Conservation (phyloP, 35 echinoderm and acorn worm genomes). For the Patiria miniata region DNA sequence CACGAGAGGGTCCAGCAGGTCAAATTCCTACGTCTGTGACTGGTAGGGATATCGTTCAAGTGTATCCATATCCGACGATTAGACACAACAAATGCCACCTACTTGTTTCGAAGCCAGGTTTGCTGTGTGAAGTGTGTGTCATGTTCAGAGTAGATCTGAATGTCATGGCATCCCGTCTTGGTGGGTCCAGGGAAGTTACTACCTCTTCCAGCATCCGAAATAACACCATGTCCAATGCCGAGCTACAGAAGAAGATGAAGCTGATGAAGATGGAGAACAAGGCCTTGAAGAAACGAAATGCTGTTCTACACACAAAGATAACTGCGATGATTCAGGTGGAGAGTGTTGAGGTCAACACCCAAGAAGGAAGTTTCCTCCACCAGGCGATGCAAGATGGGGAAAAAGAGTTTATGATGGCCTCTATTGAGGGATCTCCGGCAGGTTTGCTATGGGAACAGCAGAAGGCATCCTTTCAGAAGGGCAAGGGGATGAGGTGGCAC, state of each 20-base stretch:
- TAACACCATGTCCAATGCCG: background rate
- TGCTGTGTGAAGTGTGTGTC: background rate
- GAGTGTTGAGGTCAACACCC: background rate
- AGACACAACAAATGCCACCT: background rate
- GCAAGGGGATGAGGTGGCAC: constrained; percentile 41
- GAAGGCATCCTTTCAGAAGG: background rate
- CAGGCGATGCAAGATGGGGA: background rate
- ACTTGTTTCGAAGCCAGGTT: background rate
- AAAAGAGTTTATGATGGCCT: background rate
- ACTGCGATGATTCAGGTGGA: background rate
- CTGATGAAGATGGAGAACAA: background rate
- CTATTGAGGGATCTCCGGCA: background rate
- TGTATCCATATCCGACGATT: background rate
- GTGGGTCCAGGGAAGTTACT: background rate
- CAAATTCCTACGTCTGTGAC: constrained; percentile 22
- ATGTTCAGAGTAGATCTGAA: background rate
- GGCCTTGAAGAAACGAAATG: constrained; percentile 4
- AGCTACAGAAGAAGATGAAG: constrained; percentile 19
- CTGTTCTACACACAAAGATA: background rate
- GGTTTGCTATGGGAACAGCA: constrained; percentile 17
- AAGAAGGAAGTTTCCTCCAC: background rate
- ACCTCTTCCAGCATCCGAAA: background rate
- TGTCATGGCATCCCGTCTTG: background rate
- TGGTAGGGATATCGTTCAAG: background rate
- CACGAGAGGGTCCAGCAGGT: background rate